Base-by-base conservation (phyloP, 2,113 vertebrate genomes). In the Emberiza fucata region DNA sequence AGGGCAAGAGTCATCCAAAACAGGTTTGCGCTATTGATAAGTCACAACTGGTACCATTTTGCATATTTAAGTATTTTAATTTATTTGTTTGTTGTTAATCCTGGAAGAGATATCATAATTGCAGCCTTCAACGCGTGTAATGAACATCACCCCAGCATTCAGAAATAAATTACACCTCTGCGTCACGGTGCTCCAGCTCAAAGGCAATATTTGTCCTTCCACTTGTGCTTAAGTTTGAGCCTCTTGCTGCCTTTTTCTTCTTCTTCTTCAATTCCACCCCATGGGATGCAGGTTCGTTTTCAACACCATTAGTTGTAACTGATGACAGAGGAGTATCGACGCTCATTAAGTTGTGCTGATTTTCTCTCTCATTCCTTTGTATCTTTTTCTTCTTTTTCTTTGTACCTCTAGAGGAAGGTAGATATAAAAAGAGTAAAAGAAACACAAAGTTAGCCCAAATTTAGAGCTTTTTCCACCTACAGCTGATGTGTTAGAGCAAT, bases 301-400 rank as follows among this genome's bases (percentile, higher is more conserved):
- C 95, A 84, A 96, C 97, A 84, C 96, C 91, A 70, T 93, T 85
- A 35, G 81, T 68, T 68, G 94, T 69, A 91, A 90, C 87, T 93
- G 96, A 94, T 14, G 97, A 94, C 71, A 95, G 54, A 77, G 86
- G 76, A 60, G 84, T 94, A 80, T 73, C 28, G 84, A 85, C 51
- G 94, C 72, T 81, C 87, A 95, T 87, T 94, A 95, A 86, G 79
- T 92, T 94, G 90, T 73, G 83, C 72, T 93, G 97, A 81, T 91
- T 77, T 96, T 94, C 89, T 81, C 63, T 65, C 94, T 96, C 86
- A 25, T 82, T 97, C 95, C 95, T 98, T 70, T 98, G 98, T 90
- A 97, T 68, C 82, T 95, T 98, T 97, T 98, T 98, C 90, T 98
- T 97, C 93, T 98, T 98, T 95, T 97, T 98, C 95, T 97, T 97